Conservation (phyloP, 2,888 invertebrate genomes). For the Nowickia ferox region DNA sequence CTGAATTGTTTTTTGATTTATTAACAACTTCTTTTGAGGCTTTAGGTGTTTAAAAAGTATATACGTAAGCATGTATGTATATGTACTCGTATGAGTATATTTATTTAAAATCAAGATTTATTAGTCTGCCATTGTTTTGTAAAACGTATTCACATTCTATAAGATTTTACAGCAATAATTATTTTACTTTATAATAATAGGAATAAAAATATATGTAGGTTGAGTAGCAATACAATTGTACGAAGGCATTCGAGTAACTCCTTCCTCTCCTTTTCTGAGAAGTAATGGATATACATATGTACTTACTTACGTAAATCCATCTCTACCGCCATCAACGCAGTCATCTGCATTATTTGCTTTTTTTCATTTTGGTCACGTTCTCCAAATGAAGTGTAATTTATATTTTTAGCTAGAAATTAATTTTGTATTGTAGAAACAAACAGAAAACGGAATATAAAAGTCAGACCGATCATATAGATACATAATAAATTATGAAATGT, state of each 20-base stretch:
- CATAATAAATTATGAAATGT: conserved; percentile 16
- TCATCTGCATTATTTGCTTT: conserved; percentile 51
- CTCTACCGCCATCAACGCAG: conserved; percentile 1
- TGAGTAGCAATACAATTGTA: conserved; percentile 20
- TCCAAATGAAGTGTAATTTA: conserved; percentile 36
- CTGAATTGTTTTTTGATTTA: conserved; percentile 48
- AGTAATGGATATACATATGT: neutral
- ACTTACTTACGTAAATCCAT: neutral
- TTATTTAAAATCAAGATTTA: conserved; percentile 61
- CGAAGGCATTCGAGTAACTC: conserved; percentile 1
- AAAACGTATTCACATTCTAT: neutral
- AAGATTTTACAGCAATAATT: conserved; percentile 33
- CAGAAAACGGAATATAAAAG: neutral
- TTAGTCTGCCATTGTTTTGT: conserved; percentile 57
- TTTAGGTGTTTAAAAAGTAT: conserved; percentile 27
- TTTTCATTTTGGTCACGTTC: conserved; percentile 67
- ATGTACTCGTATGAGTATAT: no score
- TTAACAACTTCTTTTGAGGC: conserved; percentile 9
- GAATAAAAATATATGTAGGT: conserved; percentile 24
- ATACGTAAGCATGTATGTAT: no score
- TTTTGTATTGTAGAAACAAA: conserved; percentile 2
- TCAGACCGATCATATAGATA: neutral
- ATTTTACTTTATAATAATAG: conserved; percentile 32
- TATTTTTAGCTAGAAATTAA: conserved; percentile 39
- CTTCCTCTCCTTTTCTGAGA: conserved; percentile 8